phyloP scores from a whole-genome alignment of 2,113 vertebrate species.

The Oncorhynchus keta region DNA sequence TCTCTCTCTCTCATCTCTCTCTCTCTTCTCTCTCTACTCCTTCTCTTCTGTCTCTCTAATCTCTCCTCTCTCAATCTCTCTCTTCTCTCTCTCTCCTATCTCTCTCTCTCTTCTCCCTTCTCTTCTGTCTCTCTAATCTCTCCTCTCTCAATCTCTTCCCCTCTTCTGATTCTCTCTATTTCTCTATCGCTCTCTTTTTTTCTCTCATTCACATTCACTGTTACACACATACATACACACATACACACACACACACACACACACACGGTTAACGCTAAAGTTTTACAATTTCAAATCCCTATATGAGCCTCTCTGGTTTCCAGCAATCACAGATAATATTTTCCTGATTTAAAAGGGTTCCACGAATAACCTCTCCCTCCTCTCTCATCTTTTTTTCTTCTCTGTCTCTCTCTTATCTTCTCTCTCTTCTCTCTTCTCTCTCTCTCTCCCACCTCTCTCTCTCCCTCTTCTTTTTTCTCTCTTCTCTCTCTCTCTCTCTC shows the following conservation, averaged over 20 bases:
- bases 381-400: no score
- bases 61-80: no score
- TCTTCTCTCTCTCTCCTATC: no score
- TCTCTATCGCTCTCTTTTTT: background rate
- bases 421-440: background rate
- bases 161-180: no score
- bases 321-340: background rate
- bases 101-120: no score
- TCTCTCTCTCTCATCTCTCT: background rate
- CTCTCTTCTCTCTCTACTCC: no score
- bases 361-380: background rate
- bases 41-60: no score
- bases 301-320: background rate
- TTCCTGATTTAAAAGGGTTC: background rate
- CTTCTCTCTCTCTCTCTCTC: background rate
- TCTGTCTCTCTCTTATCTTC: background rate
- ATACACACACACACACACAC: no score
- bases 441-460: no score
- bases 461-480: background rate
- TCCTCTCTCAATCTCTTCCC: background rate
- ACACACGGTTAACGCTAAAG: background rate
- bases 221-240: background rate
- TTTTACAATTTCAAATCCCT: background rate
- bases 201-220: background rate
- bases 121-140: background rate